phyloP scores from a whole-genome alignment of 1,140 invertebrate species.

The Hyles euphorbiae region DNA sequence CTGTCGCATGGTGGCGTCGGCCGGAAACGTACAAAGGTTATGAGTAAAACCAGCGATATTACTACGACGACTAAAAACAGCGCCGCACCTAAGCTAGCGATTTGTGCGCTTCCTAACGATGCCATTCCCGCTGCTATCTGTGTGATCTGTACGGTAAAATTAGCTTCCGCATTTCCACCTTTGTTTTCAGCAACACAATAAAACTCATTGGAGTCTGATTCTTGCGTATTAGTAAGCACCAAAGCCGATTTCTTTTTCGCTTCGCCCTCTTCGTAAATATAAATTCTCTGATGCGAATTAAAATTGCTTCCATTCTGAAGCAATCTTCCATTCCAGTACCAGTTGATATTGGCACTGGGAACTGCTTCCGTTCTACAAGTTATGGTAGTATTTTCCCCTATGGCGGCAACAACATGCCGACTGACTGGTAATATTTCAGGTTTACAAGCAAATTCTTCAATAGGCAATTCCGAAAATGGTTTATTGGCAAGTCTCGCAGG shows the following conservation, averaged over 20 bases:
- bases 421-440: slow-evolving; percentile 87
- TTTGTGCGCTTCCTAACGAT: slow-evolving; percentile 87
- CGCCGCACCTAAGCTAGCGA: slow-evolving; percentile 89
- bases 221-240: slow-evolving; percentile 90
- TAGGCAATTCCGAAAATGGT: slow-evolving; percentile 83
- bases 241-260: slow-evolving; percentile 86
- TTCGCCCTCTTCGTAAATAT: slow-evolving; percentile 86
- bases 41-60: slow-evolving; percentile 83
- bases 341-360: slow-evolving; percentile 88
- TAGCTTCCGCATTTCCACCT: slow-evolving; percentile 93
- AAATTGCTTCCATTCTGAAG: slow-evolving; percentile 88
- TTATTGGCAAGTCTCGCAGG: slow-evolving; percentile 81
- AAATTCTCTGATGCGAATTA: slow-evolving; percentile 86
- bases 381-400: slow-evolving; percentile 90
- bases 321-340: slow-evolving; percentile 90
- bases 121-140: slow-evolving; percentile 85
- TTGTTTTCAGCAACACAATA: slow-evolving; percentile 94
- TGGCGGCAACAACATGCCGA: slow-evolving; percentile 84
- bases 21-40: slow-evolving; percentile 83
- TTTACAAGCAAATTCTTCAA: slow-evolving; percentile 92
- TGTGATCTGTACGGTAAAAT: slow-evolving; percentile 90
- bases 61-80: slow-evolving; percentile 87
- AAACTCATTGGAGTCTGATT: slow-evolving; percentile 92
- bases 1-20: slow-evolving; percentile 82
- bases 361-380: slow-evolving; percentile 87